Evolutionary conservation across 2,797 vertebrate genomes (phyloP).

Genomic region (Chrysocyon brachyurus): DNA sequence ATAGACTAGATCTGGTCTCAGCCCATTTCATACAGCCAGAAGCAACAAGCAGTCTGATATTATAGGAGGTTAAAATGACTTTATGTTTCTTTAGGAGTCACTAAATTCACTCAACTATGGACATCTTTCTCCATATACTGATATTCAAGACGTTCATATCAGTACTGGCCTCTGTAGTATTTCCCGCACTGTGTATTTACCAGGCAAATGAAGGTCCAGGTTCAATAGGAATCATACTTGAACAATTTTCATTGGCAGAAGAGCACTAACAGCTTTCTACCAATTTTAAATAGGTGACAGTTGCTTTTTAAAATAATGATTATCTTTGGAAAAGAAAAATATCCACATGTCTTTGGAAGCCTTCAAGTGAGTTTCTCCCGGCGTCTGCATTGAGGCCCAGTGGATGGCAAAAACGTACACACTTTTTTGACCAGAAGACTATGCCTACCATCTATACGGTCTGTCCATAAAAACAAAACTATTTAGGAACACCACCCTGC

Average conservation of each 20-base stretch:
- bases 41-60: background rate
- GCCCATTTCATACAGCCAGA: background rate
- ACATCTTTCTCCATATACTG: background rate
- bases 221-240: background rate
- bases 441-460: background rate
- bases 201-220: background rate
- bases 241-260: background rate
- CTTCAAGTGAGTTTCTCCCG: background rate
- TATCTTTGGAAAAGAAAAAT: constrained; percentile 33
- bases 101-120: background rate
- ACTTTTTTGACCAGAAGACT: background rate
- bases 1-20: background rate
- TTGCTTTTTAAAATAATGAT: background rate
- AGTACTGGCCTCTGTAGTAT: background rate
- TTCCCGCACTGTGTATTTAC: background rate
- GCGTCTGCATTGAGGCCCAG: background rate
- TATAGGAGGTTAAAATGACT: background rate
- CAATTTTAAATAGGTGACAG: background rate
- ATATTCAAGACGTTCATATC: background rate
- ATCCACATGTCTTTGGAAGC: background rate
- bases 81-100: constrained; percentile 4
- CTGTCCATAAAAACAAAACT: background rate
- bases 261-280: background rate
- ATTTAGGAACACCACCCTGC: background rate
- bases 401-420: background rate